These are phyloP conservation scores for Carterocephalus palaemon DNA, from an alignment of 2,888 invertebrate species.

Conservation along the genomic window DNA sequence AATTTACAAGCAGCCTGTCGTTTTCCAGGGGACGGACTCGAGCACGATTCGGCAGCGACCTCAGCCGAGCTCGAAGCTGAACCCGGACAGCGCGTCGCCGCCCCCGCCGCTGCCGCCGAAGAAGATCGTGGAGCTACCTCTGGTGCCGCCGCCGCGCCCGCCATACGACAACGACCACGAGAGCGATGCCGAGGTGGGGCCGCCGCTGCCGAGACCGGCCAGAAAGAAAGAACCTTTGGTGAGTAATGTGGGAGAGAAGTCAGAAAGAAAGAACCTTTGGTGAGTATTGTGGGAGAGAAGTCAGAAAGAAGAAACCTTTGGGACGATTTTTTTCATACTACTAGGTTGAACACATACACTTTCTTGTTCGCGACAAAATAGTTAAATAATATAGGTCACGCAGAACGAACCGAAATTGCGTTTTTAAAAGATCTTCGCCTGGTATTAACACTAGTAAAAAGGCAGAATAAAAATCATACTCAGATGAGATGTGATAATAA, in stretches of 20 bases:
- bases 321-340: too few species aligned
- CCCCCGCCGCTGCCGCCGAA: slow-evolving; percentile 84
- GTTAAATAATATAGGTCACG: too few species aligned
- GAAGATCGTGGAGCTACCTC: slow-evolving; percentile 48
- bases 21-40: slow-evolving; percentile 51
- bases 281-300: slow-evolving; percentile 44
- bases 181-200: slow-evolving; percentile 39
- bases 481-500: too few species aligned
- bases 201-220: slow-evolving; percentile 63
- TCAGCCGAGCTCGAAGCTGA: slow-evolving; percentile 44
- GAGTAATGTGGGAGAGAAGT: slow-evolving; percentile 43
- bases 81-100: slow-evolving; percentile 72
- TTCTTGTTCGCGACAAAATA: too few species aligned
- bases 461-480: too few species aligned
- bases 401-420: too few species aligned
- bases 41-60: slow-evolving; percentile 55
- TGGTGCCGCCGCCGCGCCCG: slow-evolving; percentile 80
- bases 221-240: slow-evolving; percentile 63
- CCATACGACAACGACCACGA: slow-evolving; percentile 72
- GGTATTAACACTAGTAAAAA: too few species aligned
- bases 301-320: slow-evolving; percentile 58
- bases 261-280: slow-evolving; percentile 59
- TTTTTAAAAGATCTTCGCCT: too few species aligned
- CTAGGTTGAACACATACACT: too few species aligned
- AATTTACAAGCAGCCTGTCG: too few species aligned